Evolutionary conservation across 2,888 invertebrate genomes (phyloP), one percentile per base, ranked within the genome.

Genomic region (Pristionchus entomophagus): DNA sequence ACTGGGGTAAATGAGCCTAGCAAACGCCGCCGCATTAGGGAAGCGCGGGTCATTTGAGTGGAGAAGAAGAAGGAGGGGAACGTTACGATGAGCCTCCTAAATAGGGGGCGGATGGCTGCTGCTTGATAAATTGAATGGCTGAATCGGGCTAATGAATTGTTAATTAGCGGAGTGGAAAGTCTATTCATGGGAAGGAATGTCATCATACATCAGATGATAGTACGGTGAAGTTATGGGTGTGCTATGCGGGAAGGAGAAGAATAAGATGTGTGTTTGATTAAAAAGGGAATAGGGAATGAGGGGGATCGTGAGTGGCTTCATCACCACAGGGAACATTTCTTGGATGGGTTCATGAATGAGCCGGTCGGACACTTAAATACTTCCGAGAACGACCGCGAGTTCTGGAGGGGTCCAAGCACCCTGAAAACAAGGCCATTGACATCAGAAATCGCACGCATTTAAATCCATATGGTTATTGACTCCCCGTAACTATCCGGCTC

Each of bases 251-350:
- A 6, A 29, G 38, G n/a, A n/a, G n/a, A n/a, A n/a, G n/a, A n/a
- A 41, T 41, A 41, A 12, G 35, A 8, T 41, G 38, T 73, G 65
- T 65, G 65, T 73, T 41, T 73, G 41, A 73, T 73, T 73, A 73
- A 45, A 73, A 73, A 41, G 45, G 41, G 41, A 38, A 65, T 65
- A 41, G 8, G n/a, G 10, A n/a, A 73, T 22, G 41, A 73, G 73
- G 41, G n/a, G 73, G 22, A 17, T 0, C 22, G 2, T 62, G n/a
- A n/a, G n/a, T n/a, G n/a, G n/a, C 26, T 4, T 41, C 65, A 4
- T n/a, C 82, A 82, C 82, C 82, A 82, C 26, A 82, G 59, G 6
- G 35, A 45, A 41, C 82, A 82, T 41, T 82, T 82, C 38, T 38
- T 59, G 12, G 82, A 10, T 2, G 82, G 82, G 45, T 82, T 82